Conservation (phyloP, 2,113 vertebrate species). For the Rhadina sibilatrix region DNA sequence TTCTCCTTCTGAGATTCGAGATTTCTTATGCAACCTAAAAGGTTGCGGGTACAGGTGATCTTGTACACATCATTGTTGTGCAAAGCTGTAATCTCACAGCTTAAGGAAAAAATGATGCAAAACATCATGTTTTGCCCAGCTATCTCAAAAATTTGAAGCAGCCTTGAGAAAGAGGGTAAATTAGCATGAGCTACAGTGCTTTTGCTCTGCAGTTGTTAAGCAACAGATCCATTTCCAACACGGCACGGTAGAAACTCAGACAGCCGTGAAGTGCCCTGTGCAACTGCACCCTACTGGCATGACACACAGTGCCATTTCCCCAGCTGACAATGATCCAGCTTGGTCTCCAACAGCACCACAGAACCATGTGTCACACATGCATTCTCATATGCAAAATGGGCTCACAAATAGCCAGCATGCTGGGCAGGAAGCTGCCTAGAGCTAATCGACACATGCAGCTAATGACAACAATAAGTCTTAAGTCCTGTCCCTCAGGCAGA, state of each 20-base stretch:
- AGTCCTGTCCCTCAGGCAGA: background rate
- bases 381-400: background rate
- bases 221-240: background rate
- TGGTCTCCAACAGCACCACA: background rate
- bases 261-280: background rate
- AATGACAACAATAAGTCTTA: background rate
- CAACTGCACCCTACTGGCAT: background rate
- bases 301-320: background rate
- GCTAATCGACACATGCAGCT: background rate
- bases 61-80: fast-evolving
- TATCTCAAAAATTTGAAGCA: background rate
- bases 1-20: background rate
- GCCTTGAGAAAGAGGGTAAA: background rate
- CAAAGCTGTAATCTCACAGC: too few relatives aligned
- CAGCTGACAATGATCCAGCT: background rate
- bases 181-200: background rate
- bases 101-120: too few relatives aligned
- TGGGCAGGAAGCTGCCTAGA: background rate
- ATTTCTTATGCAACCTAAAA: background rate
- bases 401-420: background rate
- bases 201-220: background rate
- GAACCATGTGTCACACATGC: background rate
- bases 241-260: fast-evolving
- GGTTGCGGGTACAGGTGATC: background rate
- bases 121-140: too few relatives aligned